These are phyloP conservation scores for Phenganax marumi DNA, from an alignment of 92 coral and sea anemone genomes.

Conservation along the genomic window DNA sequence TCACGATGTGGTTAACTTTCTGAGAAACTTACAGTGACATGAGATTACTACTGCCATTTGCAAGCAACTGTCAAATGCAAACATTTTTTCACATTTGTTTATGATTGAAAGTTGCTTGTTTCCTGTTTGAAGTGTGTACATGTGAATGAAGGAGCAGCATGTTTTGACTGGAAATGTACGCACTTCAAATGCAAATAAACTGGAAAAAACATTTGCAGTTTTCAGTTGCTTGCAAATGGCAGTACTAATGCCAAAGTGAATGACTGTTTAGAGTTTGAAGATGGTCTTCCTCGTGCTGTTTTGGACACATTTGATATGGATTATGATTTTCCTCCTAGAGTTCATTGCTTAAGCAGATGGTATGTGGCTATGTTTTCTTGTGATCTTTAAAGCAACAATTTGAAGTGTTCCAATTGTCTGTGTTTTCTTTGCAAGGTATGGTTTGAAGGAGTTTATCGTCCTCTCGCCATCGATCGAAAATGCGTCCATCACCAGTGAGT, in stretches of 20 bases:
- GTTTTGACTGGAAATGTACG: no score
- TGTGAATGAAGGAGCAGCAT: no score
- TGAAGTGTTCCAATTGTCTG: neutral
- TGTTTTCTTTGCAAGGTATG: constrained; percentile 65
- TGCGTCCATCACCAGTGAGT: constrained; percentile 79
- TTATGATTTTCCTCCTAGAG: constrained; percentile 96
- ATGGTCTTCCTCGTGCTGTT: constrained; percentile 75
- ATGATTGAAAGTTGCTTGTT: no score
- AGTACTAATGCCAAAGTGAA: neutral
- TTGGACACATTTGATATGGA: constrained; percentile 97
- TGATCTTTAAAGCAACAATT: neutral
- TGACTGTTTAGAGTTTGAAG: constrained; percentile 63
- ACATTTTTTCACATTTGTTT: no score
- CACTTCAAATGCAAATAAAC: no score
- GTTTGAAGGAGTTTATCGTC: constrained; percentile 85
- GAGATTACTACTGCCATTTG: no score
- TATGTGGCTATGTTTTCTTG: constrained; percentile 24
- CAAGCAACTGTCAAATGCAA: no score
- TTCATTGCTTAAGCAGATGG: constrained; percentile 93
- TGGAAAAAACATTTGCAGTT: no score
- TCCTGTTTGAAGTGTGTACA: no score
- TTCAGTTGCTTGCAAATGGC: neutral
- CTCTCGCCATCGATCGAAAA: constrained; percentile 75
- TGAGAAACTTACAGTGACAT: no score
- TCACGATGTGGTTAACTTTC: no score